Evolutionary conservation across 2,113 vertebrate species (phyloP).

Genomic region (Otus sunia): DNA sequence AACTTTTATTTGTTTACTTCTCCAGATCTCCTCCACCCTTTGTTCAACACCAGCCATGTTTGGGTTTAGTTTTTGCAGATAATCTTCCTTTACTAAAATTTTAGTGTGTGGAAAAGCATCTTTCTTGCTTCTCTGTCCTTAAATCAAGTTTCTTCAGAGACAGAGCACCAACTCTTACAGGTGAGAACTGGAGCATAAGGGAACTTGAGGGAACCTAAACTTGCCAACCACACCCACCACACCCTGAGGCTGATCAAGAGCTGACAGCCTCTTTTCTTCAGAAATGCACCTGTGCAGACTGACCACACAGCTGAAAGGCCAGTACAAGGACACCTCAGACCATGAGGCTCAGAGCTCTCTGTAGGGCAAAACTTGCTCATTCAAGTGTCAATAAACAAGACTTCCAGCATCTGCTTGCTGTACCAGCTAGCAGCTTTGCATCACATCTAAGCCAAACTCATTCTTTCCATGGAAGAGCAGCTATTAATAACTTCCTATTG

Average conservation of each 20-base stretch:
- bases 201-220: neutral
- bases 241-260: neutral
- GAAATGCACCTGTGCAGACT: neutral
- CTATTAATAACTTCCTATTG: conserved; percentile 28
- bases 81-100: neutral
- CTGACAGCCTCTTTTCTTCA: neutral
- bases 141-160: neutral
- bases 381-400: neutral
- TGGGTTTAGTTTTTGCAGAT: neutral
- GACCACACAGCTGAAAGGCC: neutral
- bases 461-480: neutral
- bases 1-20: neutral
- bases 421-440: neutral
- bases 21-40: neutral
- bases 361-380: neutral
- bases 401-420: neutral
- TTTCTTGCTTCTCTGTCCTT: neutral
- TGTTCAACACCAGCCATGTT: neutral
- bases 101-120: neutral
- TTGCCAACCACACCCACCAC: neutral
- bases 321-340: neutral
- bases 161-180: neutral
- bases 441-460: neutral
- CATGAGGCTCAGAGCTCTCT: neutral
- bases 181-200: neutral